phyloP scores from a whole-genome alignment of 2,888 invertebrate species.

The Eudasyphora cyanicolor region DNA sequence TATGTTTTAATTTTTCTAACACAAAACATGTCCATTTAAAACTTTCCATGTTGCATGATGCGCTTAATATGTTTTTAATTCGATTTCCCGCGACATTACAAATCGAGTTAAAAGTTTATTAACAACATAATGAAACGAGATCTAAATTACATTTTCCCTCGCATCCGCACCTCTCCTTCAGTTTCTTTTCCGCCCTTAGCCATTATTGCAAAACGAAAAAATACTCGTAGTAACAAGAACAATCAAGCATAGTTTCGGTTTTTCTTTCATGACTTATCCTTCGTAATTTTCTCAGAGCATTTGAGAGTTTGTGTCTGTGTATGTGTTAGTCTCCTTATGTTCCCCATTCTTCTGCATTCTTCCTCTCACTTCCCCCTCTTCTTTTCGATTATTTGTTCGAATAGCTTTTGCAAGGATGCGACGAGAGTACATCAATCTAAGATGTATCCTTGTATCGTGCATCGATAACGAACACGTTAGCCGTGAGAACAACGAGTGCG shows the following conservation, averaged over 20 bases:
- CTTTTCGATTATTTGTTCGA: not conserved
- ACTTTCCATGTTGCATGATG: not conserved
- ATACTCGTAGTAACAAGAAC: not conserved
- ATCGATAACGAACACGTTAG: conserved; percentile 11
- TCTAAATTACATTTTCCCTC: conserved; percentile 34
- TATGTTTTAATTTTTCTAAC: no score
- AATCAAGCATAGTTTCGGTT: not conserved
- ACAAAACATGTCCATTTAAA: not conserved
- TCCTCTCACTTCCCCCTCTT: no score
- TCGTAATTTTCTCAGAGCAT: not conserved
- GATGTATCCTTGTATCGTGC: conserved; percentile 18
- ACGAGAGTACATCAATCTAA: conserved; percentile 1
- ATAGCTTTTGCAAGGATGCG: conserved; percentile 28
- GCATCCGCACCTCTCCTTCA: not conserved
- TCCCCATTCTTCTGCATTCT: not conserved
- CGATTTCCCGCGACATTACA: not conserved
- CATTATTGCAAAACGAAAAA: not conserved
- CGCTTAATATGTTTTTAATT: conserved; percentile 13
- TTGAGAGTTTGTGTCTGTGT: not conserved
- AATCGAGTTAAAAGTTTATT: conserved; percentile 39
- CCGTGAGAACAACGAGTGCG: conserved; percentile 5
- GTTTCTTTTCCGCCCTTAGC: not conserved
- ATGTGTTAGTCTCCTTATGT: not conserved
- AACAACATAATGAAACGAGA: conserved; percentile 33
- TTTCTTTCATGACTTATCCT: not conserved